A percentile compares a stretch with the other conserved stretches of the same genome.
phyloP scores from a whole-genome alignment of 2,888 invertebrate species.

The Seladonia tumulorum region DNA sequence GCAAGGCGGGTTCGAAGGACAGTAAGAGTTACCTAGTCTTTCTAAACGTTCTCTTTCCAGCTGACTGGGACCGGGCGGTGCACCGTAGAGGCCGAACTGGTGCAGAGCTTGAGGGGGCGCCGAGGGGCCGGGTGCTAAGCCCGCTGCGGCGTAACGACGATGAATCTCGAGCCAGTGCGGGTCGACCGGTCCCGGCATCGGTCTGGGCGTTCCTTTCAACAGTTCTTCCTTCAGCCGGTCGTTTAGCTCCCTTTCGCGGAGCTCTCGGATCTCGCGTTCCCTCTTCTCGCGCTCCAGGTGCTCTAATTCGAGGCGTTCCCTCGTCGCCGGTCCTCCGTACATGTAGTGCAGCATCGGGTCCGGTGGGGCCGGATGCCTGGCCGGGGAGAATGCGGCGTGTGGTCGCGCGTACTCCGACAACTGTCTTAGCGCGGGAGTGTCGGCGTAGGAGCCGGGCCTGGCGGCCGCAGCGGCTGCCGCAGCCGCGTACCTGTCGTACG shows the following conservation, averaged over 20 bases:
- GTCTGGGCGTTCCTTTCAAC: slow-evolving; percentile 88
- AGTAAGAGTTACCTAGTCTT: slow-evolving; percentile 88
- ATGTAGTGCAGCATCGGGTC: slow-evolving; percentile 95
- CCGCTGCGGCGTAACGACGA: slow-evolving; percentile 87
- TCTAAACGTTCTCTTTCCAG: slow-evolving; percentile 95
- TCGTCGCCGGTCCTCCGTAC: slow-evolving; percentile 90
- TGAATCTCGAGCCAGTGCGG: slow-evolving; percentile 96
- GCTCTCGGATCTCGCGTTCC: slow-evolving; percentile 87
- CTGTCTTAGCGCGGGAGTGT: slow-evolving; percentile 96
- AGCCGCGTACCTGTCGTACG: slow-evolving; percentile 89
- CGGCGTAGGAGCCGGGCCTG: slow-evolving; percentile 89
- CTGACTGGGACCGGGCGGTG: slow-evolving; percentile 92
- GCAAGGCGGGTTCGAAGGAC: slow-evolving; percentile 11
- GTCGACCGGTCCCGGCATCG: slow-evolving; percentile 86
- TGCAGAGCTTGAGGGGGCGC: slow-evolving; percentile 86
- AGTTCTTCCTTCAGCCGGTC: slow-evolving; percentile 95
- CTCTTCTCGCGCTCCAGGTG: slow-evolving; percentile 82
- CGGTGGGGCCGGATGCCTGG: slow-evolving; percentile 82
- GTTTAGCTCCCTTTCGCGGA: slow-evolving; percentile 92
- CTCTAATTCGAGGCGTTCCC: slow-evolving; percentile 89
- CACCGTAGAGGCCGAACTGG: slow-evolving; percentile 89
- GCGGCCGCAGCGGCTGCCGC: slow-evolving; percentile 59
- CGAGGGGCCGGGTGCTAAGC: slow-evolving; percentile 83
- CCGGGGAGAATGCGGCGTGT: slow-evolving; percentile 93
- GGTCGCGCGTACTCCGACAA: slow-evolving; percentile 97